phyloP scores from a whole-genome alignment of 2,888 invertebrate species.

The Thereva unica region DNA sequence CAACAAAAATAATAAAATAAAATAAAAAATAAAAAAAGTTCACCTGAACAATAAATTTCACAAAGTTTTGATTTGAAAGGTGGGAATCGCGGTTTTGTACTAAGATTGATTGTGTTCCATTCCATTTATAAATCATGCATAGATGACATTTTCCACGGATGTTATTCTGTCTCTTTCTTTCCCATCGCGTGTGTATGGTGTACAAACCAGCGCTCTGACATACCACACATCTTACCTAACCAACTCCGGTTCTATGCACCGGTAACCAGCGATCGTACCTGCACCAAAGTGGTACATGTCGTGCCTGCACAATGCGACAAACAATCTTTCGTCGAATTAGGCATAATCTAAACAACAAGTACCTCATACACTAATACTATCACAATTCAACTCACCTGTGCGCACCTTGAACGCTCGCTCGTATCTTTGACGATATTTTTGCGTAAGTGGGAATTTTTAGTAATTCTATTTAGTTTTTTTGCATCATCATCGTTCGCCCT shows the following conservation, averaged over 20 bases:
- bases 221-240: conserved; percentile 27
- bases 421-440: conserved; percentile 8
- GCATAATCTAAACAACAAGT: background rate
- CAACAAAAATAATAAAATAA: no score
- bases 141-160: conserved; percentile 6
- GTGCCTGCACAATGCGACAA: conserved; percentile 12
- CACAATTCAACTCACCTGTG: conserved; percentile 14
- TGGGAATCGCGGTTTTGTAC: background rate
- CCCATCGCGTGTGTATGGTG: background rate
- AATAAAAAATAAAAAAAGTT: no score
- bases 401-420: background rate
- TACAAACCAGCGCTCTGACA: conserved; percentile 1
- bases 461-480: conserved; percentile 1
- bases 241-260: conserved; percentile 31
- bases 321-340: conserved; percentile 3
- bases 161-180: conserved; percentile 3
- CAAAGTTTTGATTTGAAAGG: background rate
- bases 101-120: background rate
- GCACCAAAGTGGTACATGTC: conserved; percentile 19
- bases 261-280: conserved; percentile 31
- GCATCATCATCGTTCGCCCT: conserved; percentile 1
- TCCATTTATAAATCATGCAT: background rate
- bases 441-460: conserved; percentile 17
- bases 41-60: background rate
- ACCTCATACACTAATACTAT: conserved; percentile 8